These are phyloP conservation scores for Pluvialis apricaria DNA, from an alignment of 2,113 vertebrate genomes.

Conservation along the genomic window DNA sequence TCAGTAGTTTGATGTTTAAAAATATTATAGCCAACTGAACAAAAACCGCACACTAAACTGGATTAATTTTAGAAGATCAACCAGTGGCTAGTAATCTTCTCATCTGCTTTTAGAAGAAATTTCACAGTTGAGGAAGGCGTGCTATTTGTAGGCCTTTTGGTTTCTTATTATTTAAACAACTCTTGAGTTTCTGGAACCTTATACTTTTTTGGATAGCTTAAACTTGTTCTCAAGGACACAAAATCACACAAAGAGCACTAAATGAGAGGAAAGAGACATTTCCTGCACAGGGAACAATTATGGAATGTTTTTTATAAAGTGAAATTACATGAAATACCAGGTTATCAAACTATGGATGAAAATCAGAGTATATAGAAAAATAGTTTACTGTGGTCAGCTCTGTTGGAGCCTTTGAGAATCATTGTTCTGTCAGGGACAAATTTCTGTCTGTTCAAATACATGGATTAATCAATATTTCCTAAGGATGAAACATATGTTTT, in stretches of 20 bases:
- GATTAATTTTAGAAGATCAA: slow-evolving; percentile 61
- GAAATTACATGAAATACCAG: background rate
- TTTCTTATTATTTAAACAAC: background rate
- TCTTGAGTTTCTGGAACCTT: background rate
- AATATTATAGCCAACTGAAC: slow-evolving; percentile 7
- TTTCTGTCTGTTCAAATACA: background rate
- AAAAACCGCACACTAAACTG: background rate
- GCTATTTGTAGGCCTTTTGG: background rate
- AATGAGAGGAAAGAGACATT: background rate
- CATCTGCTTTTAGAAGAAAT: slow-evolving; percentile 28
- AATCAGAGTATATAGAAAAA: background rate
- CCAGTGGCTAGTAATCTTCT: slow-evolving; percentile 52
- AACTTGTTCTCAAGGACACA: background rate
- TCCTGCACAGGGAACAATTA: background rate
- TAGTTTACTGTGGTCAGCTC: background rate
- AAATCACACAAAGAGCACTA: background rate
- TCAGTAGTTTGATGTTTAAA: slow-evolving; percentile 49
- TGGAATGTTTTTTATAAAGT: background rate
- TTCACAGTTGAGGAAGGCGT: slow-evolving; percentile 8
- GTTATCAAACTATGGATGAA: background rate
- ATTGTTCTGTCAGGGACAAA: background rate
- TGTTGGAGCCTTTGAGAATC: background rate
- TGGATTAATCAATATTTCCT: background rate
- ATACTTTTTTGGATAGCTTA: background rate
- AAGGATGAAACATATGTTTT: background rate